Conservation (phyloP, 1,140 invertebrate genomes). For the Drosophila sturtevanti region DNA sequence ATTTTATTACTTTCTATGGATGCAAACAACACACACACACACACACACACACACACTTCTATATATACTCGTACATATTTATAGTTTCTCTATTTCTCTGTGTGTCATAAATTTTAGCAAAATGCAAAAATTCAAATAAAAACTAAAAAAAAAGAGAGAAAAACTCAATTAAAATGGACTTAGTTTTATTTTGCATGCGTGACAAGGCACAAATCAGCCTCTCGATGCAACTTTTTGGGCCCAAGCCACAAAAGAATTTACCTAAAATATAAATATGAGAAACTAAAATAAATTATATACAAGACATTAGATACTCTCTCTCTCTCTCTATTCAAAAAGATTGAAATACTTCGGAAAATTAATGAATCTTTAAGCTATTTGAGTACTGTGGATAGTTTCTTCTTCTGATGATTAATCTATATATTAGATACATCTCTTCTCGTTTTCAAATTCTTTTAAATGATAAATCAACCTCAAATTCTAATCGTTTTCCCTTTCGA, state of each 20-base stretch:
- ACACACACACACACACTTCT: not conserved
- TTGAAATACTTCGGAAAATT: too few relatives aligned
- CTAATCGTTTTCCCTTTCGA: too few relatives aligned
- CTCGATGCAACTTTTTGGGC: conserved; percentile 26
- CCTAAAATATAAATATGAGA: conserved; percentile 14
- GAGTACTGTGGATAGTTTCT: too few relatives aligned
- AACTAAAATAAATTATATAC: too few relatives aligned
- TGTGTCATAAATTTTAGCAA: conserved; percentile 56
- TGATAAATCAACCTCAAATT: too few relatives aligned
- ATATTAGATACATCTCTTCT: too few relatives aligned
- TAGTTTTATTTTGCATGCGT: conserved; percentile 64
- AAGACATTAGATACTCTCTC: not conserved
- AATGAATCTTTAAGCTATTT: too few relatives aligned
- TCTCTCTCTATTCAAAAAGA: too few relatives aligned
- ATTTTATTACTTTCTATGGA: conserved; percentile 57
- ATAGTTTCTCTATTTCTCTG: conserved; percentile 14
- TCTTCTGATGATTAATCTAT: too few relatives aligned
- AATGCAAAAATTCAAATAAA: conserved; percentile 37
- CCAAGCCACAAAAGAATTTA: conserved; percentile 5
- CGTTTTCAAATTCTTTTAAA: too few relatives aligned
- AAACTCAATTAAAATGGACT: conserved; percentile 79
- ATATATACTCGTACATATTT: not conserved
- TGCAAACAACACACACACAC: not conserved
- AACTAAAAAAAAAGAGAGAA: conserved; percentile 23
- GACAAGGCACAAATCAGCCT: conserved; percentile 58